Evolutionary conservation across 2,888 invertebrate genomes (phyloP).

Genomic region (Eupsilia transversa): DNA sequence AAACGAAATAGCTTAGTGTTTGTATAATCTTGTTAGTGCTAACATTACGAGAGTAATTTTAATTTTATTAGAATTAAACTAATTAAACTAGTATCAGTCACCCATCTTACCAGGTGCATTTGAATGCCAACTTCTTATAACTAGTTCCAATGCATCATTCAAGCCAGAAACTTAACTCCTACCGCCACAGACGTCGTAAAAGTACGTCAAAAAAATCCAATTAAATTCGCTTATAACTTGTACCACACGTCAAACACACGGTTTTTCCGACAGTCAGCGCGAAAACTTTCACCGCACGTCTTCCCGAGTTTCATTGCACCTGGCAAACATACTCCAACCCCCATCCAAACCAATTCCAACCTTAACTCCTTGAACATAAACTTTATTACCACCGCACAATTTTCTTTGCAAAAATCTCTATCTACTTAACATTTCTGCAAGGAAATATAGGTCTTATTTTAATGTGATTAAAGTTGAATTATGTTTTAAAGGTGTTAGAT

Average conservation of each 20-base stretch:
- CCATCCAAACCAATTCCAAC: conserved; percentile 43
- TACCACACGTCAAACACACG: conserved; percentile 65
- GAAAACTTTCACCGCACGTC: conserved; percentile 75
- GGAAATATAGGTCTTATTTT: conserved; percentile 47
- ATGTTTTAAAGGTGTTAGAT: conserved; percentile 32
- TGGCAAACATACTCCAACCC: conserved; percentile 24
- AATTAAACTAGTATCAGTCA: no score
- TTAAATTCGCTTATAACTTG: conserved; percentile 49
- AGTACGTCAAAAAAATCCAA: not conserved
- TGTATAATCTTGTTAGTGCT: no score
- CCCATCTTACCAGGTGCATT: no score
- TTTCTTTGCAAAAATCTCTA: conserved; percentile 36
- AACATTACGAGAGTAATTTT: no score
- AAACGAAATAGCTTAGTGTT: no score
- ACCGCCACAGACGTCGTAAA: no score
- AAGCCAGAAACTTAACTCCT: no score
- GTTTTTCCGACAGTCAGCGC: conserved; percentile 73
- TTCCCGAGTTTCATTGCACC: conserved; percentile 70
- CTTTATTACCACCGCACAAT: conserved; percentile 5
- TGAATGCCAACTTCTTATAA: no score
- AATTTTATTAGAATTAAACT: no score
- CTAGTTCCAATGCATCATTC: no score
- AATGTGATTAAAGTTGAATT: conserved; percentile 6
- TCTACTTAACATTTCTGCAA: conserved; percentile 34
- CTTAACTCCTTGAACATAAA: conserved; percentile 30